Percentiles rank a stretch among this genome's conserved stretches.
Conservation (phyloP, 2,113 vertebrate species). For the Tonatia bakeri region DNA sequence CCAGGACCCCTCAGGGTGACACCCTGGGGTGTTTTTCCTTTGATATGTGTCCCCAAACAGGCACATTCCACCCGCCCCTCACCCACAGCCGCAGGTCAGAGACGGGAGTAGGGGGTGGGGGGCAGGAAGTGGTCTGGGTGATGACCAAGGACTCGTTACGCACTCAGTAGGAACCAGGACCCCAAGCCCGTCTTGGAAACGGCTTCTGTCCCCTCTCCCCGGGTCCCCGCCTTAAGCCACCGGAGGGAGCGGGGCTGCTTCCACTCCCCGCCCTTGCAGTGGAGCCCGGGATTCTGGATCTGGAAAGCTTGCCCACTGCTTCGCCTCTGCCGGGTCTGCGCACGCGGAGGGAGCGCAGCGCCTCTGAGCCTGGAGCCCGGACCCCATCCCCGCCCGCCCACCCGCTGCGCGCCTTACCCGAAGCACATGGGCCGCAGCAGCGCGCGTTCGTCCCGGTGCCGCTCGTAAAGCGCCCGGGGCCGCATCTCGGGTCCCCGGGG, state of each 20-base stretch:
- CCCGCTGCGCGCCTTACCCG: not conserved
- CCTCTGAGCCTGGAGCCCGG: not conserved
- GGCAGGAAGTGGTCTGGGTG: not conserved
- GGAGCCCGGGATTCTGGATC: not conserved
- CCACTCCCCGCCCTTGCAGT: not conserved
- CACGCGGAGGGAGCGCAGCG: rapidly evolving
- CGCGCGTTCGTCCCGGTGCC: not conserved
- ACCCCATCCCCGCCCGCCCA: not conserved
- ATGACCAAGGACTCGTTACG: not conserved
- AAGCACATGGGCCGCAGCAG: constrained; percentile 35
- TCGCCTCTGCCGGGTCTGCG: not conserved
- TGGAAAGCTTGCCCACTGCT: not conserved
- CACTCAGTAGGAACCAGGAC: rapidly evolving
- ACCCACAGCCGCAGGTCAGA: not conserved
- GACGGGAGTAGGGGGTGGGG: not conserved
- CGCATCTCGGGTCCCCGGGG: not conserved
- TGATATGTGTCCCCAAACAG: not conserved
- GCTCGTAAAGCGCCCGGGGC: not conserved
- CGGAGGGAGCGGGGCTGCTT: not conserved
- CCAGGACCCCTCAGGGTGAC: too few species aligned
- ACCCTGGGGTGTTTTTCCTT: not conserved
- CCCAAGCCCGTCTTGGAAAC: not conserved
- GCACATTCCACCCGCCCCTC: not conserved
- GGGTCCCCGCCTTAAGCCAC: rapidly evolving
- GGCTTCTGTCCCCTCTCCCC: not conserved